phyloP scores from a whole-genome alignment of 2,113 vertebrate genomes.

The Protomyctophum bolini region DNA sequence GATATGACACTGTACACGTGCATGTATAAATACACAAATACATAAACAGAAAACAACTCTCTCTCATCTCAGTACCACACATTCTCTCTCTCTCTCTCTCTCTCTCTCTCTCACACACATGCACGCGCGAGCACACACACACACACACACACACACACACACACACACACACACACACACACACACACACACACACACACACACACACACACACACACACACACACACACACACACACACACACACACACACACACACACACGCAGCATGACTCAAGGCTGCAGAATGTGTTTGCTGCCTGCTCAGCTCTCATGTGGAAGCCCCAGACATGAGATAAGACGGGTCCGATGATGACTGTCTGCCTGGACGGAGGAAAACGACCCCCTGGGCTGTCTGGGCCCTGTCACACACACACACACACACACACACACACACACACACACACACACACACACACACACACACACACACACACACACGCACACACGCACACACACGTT shows the following conservation, averaged over 20 bases:
- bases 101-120: background rate
- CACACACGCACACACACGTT: constrained; percentile 2
- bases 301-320: constrained; percentile 63
- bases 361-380: constrained; percentile 54
- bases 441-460: constrained; percentile 3
- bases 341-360: constrained; percentile 67
- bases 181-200: constrained; percentile 3
- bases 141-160: background rate
- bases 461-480: constrained; percentile 12
- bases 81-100: background rate
- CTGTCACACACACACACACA: constrained; percentile 25
- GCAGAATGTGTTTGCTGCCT: constrained; percentile 67
- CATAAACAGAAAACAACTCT: background rate
- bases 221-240: background rate
- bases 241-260: constrained; percentile 33
- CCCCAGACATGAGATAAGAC: constrained; percentile 73
- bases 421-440: too few relatives aligned
- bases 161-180: background rate
- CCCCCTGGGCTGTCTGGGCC: constrained; percentile 38
- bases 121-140: background rate
- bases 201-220: background rate
- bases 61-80: background rate
- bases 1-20: constrained; percentile 41
- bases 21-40: constrained; percentile 9
- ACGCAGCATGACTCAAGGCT: constrained; percentile 59